Conservation (phyloP, 2,113 vertebrate genomes). For the Cyanoramphus novaezelandiae region DNA sequence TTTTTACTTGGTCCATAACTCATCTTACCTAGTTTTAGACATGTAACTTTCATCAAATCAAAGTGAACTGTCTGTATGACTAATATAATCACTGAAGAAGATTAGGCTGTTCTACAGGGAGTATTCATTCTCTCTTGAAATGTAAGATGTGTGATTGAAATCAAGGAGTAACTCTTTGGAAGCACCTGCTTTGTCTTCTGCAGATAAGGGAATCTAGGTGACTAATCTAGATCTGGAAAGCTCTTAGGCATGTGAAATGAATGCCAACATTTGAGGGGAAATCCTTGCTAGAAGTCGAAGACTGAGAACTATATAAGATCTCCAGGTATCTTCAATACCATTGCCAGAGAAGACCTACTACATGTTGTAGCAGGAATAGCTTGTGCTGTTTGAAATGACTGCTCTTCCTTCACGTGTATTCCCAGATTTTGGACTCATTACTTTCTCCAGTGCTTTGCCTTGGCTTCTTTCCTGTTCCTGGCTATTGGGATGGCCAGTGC, state of each 20-base stretch:
- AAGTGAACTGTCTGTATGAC: background rate
- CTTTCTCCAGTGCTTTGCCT: background rate
- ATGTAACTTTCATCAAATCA: background rate
- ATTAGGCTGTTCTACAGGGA: background rate
- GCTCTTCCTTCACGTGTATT: background rate
- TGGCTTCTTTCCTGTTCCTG: background rate
- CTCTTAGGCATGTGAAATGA: background rate
- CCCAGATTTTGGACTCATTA: background rate
- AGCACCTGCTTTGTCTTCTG: background rate
- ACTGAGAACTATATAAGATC: background rate
- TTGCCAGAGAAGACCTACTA: background rate
- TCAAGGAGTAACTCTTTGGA: background rate
- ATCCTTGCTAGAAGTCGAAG: background rate
- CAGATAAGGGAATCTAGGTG: background rate
- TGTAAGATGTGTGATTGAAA: background rate
- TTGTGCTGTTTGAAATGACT: background rate
- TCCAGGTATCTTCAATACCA: background rate
- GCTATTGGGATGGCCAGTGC: background rate
- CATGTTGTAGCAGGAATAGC: fast-evolving
- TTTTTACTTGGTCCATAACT: background rate
- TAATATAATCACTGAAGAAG: background rate
- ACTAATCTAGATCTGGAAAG: background rate
- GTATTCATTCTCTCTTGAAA: background rate
- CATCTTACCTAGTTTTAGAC: background rate
- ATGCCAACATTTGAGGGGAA: background rate